Conservation (phyloP, 2,113 vertebrate species). For the Leptocoma aspasia region DNA sequence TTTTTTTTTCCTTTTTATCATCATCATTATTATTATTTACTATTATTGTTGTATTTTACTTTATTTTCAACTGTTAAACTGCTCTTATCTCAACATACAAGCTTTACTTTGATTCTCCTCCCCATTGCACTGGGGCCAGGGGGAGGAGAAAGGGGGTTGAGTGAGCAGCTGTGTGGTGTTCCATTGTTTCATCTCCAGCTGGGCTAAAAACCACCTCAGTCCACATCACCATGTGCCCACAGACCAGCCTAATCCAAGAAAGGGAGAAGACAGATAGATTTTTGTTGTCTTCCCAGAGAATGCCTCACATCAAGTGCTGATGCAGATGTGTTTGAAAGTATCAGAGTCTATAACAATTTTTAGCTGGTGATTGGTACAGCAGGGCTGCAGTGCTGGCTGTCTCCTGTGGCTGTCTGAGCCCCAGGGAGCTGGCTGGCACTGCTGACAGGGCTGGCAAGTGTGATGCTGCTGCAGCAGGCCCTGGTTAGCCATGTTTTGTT, state of each 20-base stretch:
- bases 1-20: neutral
- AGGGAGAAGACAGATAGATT: neutral
- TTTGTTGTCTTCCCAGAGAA: neutral
- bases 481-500: fast-evolving
- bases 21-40: neutral
- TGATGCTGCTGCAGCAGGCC: neutral
- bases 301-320: neutral
- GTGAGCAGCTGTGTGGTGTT: neutral
- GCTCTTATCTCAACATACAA: neutral
- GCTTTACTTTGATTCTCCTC: fast-evolving
- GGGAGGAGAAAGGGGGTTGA: neutral
- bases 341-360: fast-evolving
- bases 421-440: neutral
- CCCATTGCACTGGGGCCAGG: fast-evolving
- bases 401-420: neutral
- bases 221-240: neutral
- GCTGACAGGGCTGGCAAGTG: neutral
- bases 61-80: neutral
- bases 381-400: neutral
- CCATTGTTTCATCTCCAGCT: neutral
- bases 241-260: neutral
- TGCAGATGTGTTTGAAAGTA: neutral
- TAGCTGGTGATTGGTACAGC: fast-evolving
- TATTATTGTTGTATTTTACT: neutral
- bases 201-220: neutral